phyloP scores from a whole-genome alignment of 2,113 vertebrate species.

The Pachypanchax playfairii region DNA sequence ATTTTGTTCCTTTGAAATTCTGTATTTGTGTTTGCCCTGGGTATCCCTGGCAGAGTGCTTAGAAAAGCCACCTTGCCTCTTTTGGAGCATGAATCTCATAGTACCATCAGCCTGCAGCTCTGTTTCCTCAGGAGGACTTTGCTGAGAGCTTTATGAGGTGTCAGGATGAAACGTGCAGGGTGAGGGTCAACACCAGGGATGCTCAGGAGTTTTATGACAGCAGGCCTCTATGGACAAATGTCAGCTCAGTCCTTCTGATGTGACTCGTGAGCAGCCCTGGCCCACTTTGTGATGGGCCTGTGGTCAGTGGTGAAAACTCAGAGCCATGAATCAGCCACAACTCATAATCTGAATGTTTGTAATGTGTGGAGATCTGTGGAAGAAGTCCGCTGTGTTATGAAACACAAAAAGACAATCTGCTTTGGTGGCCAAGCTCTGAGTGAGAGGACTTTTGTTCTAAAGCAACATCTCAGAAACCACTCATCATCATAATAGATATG shows the following conservation, averaged over 20 bases:
- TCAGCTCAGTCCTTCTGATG: conserved; percentile 36
- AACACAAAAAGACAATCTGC: conserved; percentile 40
- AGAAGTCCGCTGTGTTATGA: conserved; percentile 3
- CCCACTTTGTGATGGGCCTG: conserved; percentile 31
- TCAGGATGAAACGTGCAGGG: conserved; percentile 56
- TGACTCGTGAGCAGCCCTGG: too few relatives aligned
- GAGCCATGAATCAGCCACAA: conserved; percentile 36
- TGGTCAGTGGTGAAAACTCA: conserved; percentile 55
- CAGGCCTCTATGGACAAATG: conserved; percentile 20
- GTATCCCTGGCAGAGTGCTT: conserved; percentile 34
- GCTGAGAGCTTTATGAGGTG: conserved; percentile 58
- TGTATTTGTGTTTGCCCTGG: conserved; percentile 52
- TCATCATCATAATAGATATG: conserved; percentile 36
- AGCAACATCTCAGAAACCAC: conserved; percentile 43
- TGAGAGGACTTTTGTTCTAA: conserved; percentile 52
- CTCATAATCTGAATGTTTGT: conserved; percentile 32
- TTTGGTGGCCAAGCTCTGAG: conserved; percentile 46
- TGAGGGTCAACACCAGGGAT: conserved; percentile 28
- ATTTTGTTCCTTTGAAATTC: conserved; percentile 39
- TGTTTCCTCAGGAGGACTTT: conserved; percentile 46
- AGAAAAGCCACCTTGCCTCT: conserved; percentile 58
- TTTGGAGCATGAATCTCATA: conserved; percentile 36
- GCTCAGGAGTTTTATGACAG: conserved; percentile 25
- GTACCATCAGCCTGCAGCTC: conserved; percentile 32
- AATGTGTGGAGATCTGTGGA: conserved; percentile 23